phyloP scores from a whole-genome alignment of 1,140 invertebrate genomes.

The Platyura marginata region DNA sequence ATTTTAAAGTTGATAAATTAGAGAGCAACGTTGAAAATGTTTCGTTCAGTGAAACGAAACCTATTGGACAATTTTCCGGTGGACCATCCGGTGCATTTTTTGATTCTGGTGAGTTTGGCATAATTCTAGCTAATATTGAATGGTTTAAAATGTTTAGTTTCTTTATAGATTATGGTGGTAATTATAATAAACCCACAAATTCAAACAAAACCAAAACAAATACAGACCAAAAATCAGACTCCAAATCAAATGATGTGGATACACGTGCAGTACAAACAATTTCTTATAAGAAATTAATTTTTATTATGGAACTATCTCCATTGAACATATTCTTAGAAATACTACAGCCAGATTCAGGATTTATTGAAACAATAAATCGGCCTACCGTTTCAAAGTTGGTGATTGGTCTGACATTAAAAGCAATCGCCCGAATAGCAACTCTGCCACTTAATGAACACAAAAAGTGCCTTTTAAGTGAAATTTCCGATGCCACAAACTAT shows the following conservation, averaged over 20 bases:
- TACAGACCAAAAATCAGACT: neutral
- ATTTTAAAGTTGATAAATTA: neutral
- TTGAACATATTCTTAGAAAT: neutral
- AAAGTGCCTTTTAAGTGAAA: neutral
- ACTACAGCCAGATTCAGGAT: neutral
- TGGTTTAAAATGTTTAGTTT: too few species aligned
- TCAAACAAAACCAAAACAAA: neutral
- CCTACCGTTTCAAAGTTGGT: neutral
- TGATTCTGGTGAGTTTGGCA: neutral
- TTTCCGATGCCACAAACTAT: neutral
- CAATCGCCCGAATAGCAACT: neutral
- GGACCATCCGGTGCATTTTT: neutral
- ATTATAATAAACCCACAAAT: neutral
- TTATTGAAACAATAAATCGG: neutral
- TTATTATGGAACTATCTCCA: neutral
- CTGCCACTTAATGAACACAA: neutral
- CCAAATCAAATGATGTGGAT: neutral
- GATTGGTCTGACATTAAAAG: neutral
- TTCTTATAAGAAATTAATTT: slow-evolving; percentile 1
- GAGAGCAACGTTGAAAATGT: neutral
- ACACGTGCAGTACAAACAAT: neutral
- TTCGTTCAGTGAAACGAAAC: neutral
- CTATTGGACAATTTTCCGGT: neutral
- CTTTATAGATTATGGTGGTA: neutral
- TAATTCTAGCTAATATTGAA: too few species aligned